Evolutionary conservation across 2,113 vertebrate genomes (phyloP).

Genomic region (Anoplopoma fimbria): DNA sequence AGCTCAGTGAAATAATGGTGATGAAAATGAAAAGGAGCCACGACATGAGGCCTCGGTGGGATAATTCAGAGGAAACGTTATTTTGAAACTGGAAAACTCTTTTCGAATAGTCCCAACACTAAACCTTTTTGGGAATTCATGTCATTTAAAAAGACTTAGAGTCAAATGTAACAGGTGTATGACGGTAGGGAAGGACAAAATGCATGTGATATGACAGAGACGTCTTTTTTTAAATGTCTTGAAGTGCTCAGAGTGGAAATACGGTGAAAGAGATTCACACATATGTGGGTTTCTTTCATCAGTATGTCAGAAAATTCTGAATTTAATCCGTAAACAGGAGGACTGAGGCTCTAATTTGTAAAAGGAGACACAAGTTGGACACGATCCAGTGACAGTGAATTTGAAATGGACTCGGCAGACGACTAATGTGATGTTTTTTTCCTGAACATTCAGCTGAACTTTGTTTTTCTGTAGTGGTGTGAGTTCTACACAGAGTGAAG

Average conservation of each 20-base stretch:
- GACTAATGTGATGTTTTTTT: conserved; percentile 36
- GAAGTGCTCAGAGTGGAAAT: background rate
- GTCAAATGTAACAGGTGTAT: background rate
- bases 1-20: conserved; percentile 22
- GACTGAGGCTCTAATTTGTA: conserved; percentile 1
- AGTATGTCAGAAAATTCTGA: background rate
- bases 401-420: conserved; percentile 1
- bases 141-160: background rate
- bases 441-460: conserved; percentile 32
- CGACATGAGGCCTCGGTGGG: background rate
- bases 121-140: background rate
- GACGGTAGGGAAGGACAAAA: background rate
- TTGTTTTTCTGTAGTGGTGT: conserved; percentile 24
- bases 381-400: conserved; percentile 2
- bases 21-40: conserved; percentile 29
- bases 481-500: conserved; percentile 6
- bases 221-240: background rate
- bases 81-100: conserved; percentile 13
- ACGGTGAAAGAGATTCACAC: background rate
- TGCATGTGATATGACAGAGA: background rate
- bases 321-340: background rate
- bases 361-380: conserved; percentile 28
- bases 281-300: background rate
- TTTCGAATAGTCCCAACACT: background rate
- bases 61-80: conserved; percentile 9